A percentile compares a stretch with the other conserved stretches of the same genome.
phyloP scores from a whole-genome alignment of 2,113 vertebrate genomes.

The Corythaeola cristata region DNA sequence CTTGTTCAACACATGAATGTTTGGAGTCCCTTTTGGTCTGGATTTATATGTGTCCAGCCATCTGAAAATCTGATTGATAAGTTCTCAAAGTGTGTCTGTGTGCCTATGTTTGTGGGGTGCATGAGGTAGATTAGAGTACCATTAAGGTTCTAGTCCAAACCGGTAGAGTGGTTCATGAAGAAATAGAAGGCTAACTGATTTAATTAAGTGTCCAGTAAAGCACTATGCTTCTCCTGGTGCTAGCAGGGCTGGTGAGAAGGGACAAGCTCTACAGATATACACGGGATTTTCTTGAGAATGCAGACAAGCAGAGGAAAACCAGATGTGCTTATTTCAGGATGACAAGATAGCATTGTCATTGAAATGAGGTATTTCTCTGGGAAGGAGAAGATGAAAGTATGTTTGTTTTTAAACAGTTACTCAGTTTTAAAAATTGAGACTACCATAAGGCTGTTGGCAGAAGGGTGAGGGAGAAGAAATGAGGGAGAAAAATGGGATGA shows the following conservation, averaged over 20 bases:
- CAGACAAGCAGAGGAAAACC: neutral
- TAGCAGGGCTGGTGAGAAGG: neutral
- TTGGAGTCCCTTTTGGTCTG: neutral
- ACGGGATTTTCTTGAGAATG: neutral
- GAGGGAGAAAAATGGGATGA: neutral
- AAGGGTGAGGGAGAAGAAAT: neutral
- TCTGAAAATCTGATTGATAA: neutral
- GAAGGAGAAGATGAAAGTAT: neutral
- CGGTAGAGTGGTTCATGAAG: neutral
- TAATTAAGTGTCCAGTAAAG: neutral
- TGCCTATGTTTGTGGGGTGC: neutral
- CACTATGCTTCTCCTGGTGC: neutral
- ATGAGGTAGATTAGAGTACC: neutral
- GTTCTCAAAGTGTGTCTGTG: neutral
- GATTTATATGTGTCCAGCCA: neutral
- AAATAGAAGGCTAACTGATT: neutral
- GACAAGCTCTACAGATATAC: accelerated
- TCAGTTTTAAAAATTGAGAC: neutral
- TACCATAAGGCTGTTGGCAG: neutral
- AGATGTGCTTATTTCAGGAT: neutral
- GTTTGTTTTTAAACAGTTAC: neutral
- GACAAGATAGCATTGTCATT: neutral
- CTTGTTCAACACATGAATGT: neutral
- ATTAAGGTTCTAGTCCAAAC: neutral
- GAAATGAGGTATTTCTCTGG: neutral